Base-by-base conservation (phyloP, 2,797 vertebrate species). In the Macroramphosus scolopax region DNA sequence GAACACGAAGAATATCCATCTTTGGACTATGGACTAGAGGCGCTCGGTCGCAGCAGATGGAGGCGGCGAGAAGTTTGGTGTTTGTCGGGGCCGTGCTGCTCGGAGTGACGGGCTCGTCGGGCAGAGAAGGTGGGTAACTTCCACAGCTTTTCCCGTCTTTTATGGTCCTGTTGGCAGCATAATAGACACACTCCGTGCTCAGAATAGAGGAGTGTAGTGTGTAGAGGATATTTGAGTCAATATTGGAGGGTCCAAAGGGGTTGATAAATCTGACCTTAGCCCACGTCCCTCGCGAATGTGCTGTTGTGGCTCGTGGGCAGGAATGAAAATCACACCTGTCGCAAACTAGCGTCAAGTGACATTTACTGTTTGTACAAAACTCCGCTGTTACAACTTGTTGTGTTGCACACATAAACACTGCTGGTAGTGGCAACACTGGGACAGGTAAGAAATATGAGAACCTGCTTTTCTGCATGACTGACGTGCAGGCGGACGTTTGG, bases 61-160 rank as follows among this genome's bases (percentile, higher is more conserved):
- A 90, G 75, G 78, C 81, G 79, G 81, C 28, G 72, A 89, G 85
- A 88, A 89, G 86, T 88, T 90, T 87, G 73, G 13, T 83, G 75
- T 75, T 85, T 18, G 64, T 88, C 77, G 82, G 78, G 76, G 80
- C 84, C 63, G 77, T 87, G 78, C 66, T 91, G 73, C 72, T 86
- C 70, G 86, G 77, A 76, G 76, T 51, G 56, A 54, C 84, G 66
- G 75, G 79, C 70, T 68, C 82, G 17, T 28, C 76, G 71, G 83
- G 54, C 63, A 87, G 89, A 84, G 90, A 91, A 92, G 90, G 91
- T 91, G 84, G 83, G 91, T 91, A 30, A 78, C 61, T 75, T 72
- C 40, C 29, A 13, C 30, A 30, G 67, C 44, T 15, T 26, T 48
- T 10, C 15, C 20, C 15, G 30, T n/a, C n/a, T n/a, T n/a, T n/a